Evolutionary conservation across 2,888 invertebrate genomes (phyloP), one percentile per base, ranked within the genome.

Genomic region (Campopleginae sp.): DNA sequence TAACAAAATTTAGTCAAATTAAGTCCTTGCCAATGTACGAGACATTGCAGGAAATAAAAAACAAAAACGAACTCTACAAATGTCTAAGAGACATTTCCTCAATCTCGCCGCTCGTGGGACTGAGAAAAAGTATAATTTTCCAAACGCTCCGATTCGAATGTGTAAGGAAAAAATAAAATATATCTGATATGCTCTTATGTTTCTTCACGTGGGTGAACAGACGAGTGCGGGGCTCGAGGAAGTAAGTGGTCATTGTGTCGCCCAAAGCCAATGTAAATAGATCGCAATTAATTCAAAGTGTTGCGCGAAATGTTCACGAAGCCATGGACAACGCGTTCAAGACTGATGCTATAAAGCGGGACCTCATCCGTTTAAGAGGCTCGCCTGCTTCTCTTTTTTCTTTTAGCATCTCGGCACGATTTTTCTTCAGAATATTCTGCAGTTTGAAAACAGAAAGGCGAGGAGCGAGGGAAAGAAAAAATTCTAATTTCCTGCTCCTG

Each of bases 241-340:
- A 86, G 33, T 42, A n/a, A 87, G 88, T 86, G 86, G 86, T 89
- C 88, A 87, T 84, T 88, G 80, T 79, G 86, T 51, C 87, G 88
- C 89, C 89, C 91, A 92, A 92, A 91, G 91, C 91, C 87, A 91
- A 87, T 89, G 91, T 88, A 92, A 92, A 92, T 89, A 92, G 88
- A 89, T 88, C 88, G 83, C 88, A 90, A 89, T 91, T 89, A 86
- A 90, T 89, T 90, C 88, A 88, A 89, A 89, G 82, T 86, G 75
- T 85, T 70, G 84, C 80, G 79, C 44, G n/a, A 46, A 33, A 27
- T 31, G 65, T 61, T n/a, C 51, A 27, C 42, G 42, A 68, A 77
- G 63, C 44, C 77, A 51, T 48, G 68, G 63, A 14, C 33, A 14
- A 61, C 27, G 74, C n/a, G 44, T 42, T 14, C 33, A 31, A 44